Conservation (phyloP, 2,113 vertebrate genomes). For the Lampris megalopsis region DNA sequence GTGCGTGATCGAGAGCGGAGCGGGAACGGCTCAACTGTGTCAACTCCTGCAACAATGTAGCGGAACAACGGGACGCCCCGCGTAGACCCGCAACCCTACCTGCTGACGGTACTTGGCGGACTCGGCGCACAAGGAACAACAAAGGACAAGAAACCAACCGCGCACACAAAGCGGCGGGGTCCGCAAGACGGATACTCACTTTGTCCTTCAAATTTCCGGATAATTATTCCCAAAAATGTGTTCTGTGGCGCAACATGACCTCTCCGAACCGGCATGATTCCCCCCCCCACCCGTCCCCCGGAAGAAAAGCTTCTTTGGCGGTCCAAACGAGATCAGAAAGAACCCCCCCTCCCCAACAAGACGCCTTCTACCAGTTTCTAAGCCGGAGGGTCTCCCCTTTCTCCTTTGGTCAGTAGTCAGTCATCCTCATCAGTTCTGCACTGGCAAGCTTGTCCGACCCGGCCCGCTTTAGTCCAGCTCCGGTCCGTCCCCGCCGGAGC, state of each 20-base stretch:
- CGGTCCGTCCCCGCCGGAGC: slow-evolving; percentile 48
- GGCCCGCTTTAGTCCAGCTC: slow-evolving; percentile 69
- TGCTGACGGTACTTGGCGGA: background rate
- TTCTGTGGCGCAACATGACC: slow-evolving; percentile 98
- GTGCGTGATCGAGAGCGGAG: too few species aligned
- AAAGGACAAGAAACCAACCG: slow-evolving; percentile 20
- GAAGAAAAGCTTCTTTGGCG: slow-evolving; percentile 70
- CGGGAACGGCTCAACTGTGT: too few species aligned
- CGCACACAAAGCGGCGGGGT: slow-evolving; percentile 11
- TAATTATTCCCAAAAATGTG: slow-evolving; percentile 96
- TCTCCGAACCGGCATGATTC: slow-evolving; percentile 96
- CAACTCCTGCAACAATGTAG: too few species aligned
- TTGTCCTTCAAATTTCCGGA: slow-evolving; percentile 98
- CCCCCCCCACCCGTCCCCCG: slow-evolving; percentile 9
- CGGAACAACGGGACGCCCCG: too few species aligned
- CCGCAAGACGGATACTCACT: slow-evolving; percentile 86
- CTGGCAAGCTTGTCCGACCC: background rate
- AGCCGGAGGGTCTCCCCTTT: slow-evolving; percentile 82
- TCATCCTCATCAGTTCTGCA: slow-evolving; percentile 82
- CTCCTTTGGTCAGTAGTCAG: slow-evolving; percentile 84
- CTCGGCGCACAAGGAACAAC: slow-evolving; percentile 46
- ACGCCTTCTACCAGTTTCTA: slow-evolving; percentile 75
- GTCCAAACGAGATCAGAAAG: slow-evolving; percentile 60
- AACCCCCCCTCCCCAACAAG: slow-evolving; percentile 42
- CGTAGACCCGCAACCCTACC: too few species aligned